Conservation (phyloP, 64 coral and sea anemone species). For the Pachyseris speciosa region DNA sequence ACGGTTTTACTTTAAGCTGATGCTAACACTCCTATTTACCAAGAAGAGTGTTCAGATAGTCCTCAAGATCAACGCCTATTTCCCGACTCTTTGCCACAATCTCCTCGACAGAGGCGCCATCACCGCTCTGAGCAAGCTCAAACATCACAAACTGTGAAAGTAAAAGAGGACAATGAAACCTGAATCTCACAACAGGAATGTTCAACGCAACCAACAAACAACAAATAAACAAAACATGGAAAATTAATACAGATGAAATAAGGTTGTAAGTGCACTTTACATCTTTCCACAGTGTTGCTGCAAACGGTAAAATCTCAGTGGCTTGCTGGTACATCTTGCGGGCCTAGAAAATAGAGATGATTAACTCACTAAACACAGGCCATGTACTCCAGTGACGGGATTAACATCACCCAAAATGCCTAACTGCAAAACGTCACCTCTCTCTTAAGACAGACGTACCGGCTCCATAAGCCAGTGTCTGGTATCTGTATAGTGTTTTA, state of each 20-base stretch:
- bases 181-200: not conserved
- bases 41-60: constrained; percentile 76
- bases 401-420: not conserved
- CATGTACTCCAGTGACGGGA: not conserved
- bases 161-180: constrained; percentile 22
- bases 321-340: constrained; percentile 95
- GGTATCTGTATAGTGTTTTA: no score
- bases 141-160: constrained; percentile 98
- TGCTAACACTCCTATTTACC: constrained; percentile 33
- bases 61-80: constrained; percentile 76
- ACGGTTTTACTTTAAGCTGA: not conserved
- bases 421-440: not conserved
- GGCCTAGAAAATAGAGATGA: constrained; percentile 72
- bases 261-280: constrained; percentile 68
- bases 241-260: not conserved
- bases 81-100: constrained; percentile 65
- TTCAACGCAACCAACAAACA: not conserved
- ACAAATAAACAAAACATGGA: not conserved
- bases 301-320: constrained; percentile 82
- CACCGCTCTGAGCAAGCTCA: constrained; percentile 75
- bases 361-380: not conserved
- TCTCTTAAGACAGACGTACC: no score
- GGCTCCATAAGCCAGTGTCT: no score
- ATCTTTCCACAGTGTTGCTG: constrained; percentile 99
- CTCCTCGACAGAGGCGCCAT: constrained; percentile 47